These are phyloP conservation scores for Eonycteris spelaea DNA, from an alignment of 2,113 vertebrate genomes.

Conservation along the genomic window DNA sequence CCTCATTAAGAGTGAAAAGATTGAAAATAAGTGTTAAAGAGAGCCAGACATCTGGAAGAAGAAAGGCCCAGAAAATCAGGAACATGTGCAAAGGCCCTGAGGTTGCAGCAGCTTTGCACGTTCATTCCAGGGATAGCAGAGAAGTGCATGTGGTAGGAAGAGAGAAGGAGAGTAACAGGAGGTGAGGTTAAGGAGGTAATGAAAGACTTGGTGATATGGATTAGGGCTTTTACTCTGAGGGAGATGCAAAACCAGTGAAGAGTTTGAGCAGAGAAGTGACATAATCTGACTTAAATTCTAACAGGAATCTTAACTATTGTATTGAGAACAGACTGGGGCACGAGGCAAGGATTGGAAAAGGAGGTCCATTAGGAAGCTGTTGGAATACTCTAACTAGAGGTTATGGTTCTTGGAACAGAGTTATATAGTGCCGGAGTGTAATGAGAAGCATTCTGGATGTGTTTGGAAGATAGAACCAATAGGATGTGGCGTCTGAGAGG, in stretches of 20 bases:
- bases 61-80: not conserved
- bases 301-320: not conserved
- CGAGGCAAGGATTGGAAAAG: not conserved
- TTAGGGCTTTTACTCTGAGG: not conserved
- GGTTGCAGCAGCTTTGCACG: not conserved
- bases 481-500: not conserved
- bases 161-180: not conserved
- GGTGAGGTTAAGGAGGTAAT: not conserved
- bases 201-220: not conserved
- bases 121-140: not conserved
- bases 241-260: not conserved
- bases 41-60: not conserved
- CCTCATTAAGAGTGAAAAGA: not conserved
- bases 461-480: not conserved
- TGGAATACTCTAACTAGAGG: not conserved
- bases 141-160: not conserved
- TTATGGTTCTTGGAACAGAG: not conserved
- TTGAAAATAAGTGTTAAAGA: not conserved
- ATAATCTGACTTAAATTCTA: not conserved
- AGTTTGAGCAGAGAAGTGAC: not conserved
- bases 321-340: not conserved
- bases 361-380: not conserved
- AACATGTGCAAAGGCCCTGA: not conserved
- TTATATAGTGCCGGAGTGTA: not conserved
- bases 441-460: not conserved